Base-by-base conservation (phyloP, 1,140 invertebrate species). In the Caenorhabditis elegans region DNA sequence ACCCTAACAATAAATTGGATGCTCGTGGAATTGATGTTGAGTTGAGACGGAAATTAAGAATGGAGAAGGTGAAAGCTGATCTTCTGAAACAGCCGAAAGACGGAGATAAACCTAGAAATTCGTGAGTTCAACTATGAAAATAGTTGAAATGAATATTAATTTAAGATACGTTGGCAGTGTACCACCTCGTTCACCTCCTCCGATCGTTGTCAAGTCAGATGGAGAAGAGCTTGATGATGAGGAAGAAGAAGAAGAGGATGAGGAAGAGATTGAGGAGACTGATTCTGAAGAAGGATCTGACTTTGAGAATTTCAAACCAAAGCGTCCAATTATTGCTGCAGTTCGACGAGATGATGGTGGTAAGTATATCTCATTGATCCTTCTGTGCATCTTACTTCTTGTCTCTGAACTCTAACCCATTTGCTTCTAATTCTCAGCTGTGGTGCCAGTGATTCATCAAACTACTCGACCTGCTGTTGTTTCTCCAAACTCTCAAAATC, bases 221-320 rank as follows among this genome's bases (percentile, higher is more conserved):
- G 83, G 81, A 43, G 83, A 87, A 46, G 84, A 87, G 36, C 82
- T 88, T 24, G 89, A 89, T 49, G 81, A 83, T 31, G 87, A 88
- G 49, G 89, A 89, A 48, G 86, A 89, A 46, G 85, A 84, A 49
- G 83, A 51, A 13, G 86, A 82, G 26, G 83, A 84, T 70, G 83
- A 84, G 81, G 48, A 53, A 19, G 55, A 70, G 17, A 34, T 70
- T 22, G 60, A 70, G 11, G 60, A 70, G 34, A 39, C 60, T 39
- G 60, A 70, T 70, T 70, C 60, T 70, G 83, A 46, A 19, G 83
- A 84, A 60, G 83, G 84, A 76, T 65, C 76, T 26, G 82, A 83
- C 19, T 82, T 80, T 22, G 82, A 83, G 60, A 83, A 80, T 39
- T 80, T 78, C 36, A 53, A 65, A 17, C 76, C 76, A 36, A 60